Evolutionary conservation across 1,140 invertebrate genomes (phyloP), one percentile per base, ranked within the genome.

Genomic region (Wiebesia pumilae): DNA sequence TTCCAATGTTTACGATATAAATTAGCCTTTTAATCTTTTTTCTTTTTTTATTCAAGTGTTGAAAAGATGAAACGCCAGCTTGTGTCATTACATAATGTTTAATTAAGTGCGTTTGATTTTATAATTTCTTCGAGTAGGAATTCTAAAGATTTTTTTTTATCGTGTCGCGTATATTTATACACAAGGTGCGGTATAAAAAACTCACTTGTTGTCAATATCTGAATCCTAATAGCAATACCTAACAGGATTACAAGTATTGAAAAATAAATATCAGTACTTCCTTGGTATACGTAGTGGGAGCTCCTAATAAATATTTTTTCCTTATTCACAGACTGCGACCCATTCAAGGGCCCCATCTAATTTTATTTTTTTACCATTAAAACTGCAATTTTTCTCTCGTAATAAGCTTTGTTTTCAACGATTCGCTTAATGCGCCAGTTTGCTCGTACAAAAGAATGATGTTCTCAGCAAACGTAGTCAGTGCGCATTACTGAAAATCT

Each of bases 231-330:
- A n/a, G n/a, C n/a, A n/a, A n/a, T n/a, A n/a, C n/a, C n/a, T n/a
- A n/a, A n/a, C n/a, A n/a, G n/a, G n/a, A n/a, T n/a, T n/a, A n/a
- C n/a, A n/a, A n/a, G n/a, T n/a, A n/a, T n/a, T n/a, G n/a, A n/a
- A n/a, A n/a, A n/a, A n/a, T n/a, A n/a, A n/a, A n/a, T n/a, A n/a
- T n/a, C n/a, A n/a, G n/a, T n/a, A n/a, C n/a, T n/a, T n/a, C n/a
- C n/a, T n/a, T n/a, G n/a, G n/a, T n/a, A n/a, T n/a, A n/a, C n/a
- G n/a, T n/a, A n/a, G n/a, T n/a, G n/a, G n/a, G n/a, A n/a, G n/a
- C n/a, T 4, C 38, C 27, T n/a, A 43, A 43, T 75, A 75, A 75
- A 75, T 75, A 75, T 75, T 43, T 43, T 38, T n/a, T 75, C 38
- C 3, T 6, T 35, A 27, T 75, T 75, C 19, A 43, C 43, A 75